Conservation (phyloP, 2,113 vertebrate species). For the Prolemur simus region DNA sequence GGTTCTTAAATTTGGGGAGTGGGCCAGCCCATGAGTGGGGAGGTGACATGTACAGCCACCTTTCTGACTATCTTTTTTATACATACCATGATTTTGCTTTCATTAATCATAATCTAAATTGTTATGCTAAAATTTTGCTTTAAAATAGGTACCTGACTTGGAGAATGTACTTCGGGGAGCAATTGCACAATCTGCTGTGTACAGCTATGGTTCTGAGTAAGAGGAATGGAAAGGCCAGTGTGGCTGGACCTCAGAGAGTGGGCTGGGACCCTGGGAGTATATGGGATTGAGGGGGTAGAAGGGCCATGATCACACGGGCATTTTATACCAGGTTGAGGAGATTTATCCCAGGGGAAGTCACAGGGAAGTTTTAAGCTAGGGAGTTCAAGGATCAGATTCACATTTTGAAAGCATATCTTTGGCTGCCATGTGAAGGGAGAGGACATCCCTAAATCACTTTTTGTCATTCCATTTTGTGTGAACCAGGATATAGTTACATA, state of each 20-base stretch:
- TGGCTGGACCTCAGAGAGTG: neutral
- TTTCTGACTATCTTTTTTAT: neutral
- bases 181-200: neutral
- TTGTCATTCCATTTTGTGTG: neutral
- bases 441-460: neutral
- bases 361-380: neutral
- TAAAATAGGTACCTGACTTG: neutral
- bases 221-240: neutral
- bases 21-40: neutral
- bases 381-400: neutral
- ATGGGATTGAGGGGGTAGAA: neutral
- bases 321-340: neutral
- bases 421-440: neutral
- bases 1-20: neutral
- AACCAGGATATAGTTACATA: neutral
- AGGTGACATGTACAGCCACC: neutral
- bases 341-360: neutral
- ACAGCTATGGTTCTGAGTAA: neutral
- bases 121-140: neutral
- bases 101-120: neutral
- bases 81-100: neutral
- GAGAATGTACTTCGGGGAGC: neutral
- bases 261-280: neutral
- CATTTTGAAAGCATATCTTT: neutral
- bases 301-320: neutral